Percentiles rank a stretch among this genome's conserved stretches.
Evolutionary conservation across 2,797 vertebrate genomes (phyloP).

Genomic region (Cephalopachus bancanus): DNA sequence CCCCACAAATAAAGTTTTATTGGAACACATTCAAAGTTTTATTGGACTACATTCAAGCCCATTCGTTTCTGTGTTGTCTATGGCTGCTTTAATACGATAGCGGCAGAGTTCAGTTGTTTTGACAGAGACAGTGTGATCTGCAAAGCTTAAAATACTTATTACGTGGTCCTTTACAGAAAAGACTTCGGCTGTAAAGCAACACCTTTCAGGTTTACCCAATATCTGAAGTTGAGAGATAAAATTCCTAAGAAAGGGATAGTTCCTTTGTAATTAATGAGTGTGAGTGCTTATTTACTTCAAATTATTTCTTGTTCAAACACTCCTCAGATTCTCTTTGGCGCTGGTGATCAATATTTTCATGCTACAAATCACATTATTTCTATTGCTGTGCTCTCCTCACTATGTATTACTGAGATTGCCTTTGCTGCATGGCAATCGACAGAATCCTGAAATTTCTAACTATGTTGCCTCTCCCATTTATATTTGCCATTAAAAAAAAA

Average conservation of each 20-base stretch:
- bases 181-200: not conserved
- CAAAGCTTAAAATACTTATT: conserved; percentile 31
- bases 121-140: not conserved
- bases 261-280: conserved; percentile 46
- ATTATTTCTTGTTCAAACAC: conserved; percentile 46
- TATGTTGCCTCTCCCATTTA: conserved; percentile 59
- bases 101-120: not conserved
- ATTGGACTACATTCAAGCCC: not conserved
- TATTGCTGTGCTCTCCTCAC: not conserved
- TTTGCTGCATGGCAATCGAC: conserved; percentile 31
- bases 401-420: conserved; percentile 58
- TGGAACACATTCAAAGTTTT: conserved; percentile 10
- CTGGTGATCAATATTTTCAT: conserved; percentile 52
- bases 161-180: not conserved
- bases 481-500: conserved; percentile 68
- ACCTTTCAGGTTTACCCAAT: not conserved
- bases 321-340: conserved; percentile 41
- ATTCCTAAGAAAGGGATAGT: conserved; percentile 3
- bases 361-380: conserved; percentile 51
- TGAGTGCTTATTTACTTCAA: conserved; percentile 37
- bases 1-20: conserved; percentile 40
- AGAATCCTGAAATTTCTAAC: conserved; percentile 50
- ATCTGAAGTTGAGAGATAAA: not conserved
- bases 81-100: not conserved
- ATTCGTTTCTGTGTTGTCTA: not conserved